These are phyloP conservation scores for Martes flavigula DNA, from an alignment of 2,797 vertebrate species.

Conservation along the genomic window DNA sequence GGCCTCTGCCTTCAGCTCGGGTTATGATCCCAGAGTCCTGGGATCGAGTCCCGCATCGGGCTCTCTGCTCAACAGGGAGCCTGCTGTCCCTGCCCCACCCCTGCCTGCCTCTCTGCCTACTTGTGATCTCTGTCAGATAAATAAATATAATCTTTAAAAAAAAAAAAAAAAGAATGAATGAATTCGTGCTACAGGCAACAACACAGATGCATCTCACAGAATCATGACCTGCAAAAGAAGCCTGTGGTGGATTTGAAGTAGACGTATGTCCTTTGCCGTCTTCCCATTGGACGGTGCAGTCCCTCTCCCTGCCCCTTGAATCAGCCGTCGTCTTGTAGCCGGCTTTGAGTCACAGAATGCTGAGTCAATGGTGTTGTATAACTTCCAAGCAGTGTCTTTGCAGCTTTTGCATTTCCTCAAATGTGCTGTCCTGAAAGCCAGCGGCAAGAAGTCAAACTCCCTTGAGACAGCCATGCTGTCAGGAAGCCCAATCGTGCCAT, in stretches of 20 bases:
- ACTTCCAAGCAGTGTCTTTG: background rate
- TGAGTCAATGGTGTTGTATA: background rate
- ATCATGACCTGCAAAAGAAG: background rate
- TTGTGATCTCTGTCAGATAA: too few relatives aligned
- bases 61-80: too few relatives aligned
- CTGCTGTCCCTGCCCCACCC: too few relatives aligned
- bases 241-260: background rate
- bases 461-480: background rate
- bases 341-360: background rate
- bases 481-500: background rate
- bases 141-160: too few relatives aligned
- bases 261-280: background rate
- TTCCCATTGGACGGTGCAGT: background rate
- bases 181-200: background rate
- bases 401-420: background rate
- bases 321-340: background rate
- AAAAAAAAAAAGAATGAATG: background rate
- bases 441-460: background rate
- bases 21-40: too few relatives aligned
- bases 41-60: too few relatives aligned
- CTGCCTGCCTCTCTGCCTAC: too few relatives aligned
- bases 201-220: background rate
- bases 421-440: background rate
- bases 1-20: too few relatives aligned
- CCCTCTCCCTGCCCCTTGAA: background rate